phyloP scores from a whole-genome alignment of 2,888 invertebrate species.

The Nebria brevicollis region DNA sequence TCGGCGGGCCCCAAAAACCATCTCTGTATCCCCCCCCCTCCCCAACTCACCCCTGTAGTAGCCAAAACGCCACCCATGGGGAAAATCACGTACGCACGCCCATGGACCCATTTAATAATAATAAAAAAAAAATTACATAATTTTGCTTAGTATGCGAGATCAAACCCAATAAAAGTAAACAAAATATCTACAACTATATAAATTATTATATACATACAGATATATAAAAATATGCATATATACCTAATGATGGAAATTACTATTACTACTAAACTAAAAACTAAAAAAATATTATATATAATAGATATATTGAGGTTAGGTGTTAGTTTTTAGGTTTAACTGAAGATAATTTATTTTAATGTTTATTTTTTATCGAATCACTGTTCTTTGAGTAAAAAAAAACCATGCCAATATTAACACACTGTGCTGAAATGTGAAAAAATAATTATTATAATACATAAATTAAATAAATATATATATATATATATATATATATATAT shows the following conservation, averaged over 20 bases:
- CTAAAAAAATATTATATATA: conserved; percentile 22
- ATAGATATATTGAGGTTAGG: conserved; percentile 47
- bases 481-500: no score
- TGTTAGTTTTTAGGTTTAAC: conserved; percentile 44
- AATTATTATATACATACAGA: conserved; percentile 41
- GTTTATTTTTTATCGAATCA: conserved; percentile 46
- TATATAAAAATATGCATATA: conserved; percentile 31
- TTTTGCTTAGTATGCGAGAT: conserved; percentile 28
- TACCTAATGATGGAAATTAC: conserved; percentile 26
- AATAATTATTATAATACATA: conserved; percentile 3
- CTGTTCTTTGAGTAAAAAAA: conserved; percentile 34
- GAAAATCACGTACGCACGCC: conserved; percentile 7
- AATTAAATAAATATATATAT: neutral
- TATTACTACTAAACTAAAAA: conserved; percentile 1
- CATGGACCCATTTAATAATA: conserved; percentile 14
- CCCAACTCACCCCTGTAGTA: neutral
- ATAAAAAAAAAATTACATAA: conserved; percentile 12
- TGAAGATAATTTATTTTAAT: conserved; percentile 45
- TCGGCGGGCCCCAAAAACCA: neutral
- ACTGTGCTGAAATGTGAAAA: conserved; percentile 34
- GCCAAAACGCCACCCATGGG: conserved; percentile 7
- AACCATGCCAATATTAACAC: conserved; percentile 45
- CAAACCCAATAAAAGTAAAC: conserved; percentile 25
- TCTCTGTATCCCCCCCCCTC: neutral
- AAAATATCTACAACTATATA: conserved; percentile 37